A percentile compares a stretch with the other conserved stretches of the same genome.
Evolutionary conservation across 2,888 invertebrate genomes (phyloP).

Genomic region (Dicroscelio sp.): DNA sequence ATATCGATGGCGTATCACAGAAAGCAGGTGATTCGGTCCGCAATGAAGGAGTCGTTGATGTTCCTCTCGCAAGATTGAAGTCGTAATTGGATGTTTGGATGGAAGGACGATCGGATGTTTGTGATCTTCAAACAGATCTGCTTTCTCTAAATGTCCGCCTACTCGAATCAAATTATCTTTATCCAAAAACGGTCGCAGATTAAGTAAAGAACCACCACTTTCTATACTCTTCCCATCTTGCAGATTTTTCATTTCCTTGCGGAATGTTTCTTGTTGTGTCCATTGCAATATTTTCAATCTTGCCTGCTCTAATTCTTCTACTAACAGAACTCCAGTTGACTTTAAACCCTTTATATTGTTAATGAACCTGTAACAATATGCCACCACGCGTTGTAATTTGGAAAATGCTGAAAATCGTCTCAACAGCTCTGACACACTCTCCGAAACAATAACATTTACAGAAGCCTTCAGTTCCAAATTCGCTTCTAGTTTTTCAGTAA

Average conservation of each 20-base stretch:
- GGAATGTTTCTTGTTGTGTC: not conserved
- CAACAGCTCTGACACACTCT: not conserved
- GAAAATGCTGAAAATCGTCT: not conserved
- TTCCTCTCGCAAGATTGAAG: not conserved
- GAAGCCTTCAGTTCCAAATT: not conserved
- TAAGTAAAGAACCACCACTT: not conserved
- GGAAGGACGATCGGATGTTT: not conserved
- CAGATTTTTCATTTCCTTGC: not conserved
- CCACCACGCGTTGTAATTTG: conserved; percentile 18
- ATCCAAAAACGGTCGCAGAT: conserved; percentile 8
- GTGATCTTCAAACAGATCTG: not conserved
- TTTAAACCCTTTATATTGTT: not conserved
- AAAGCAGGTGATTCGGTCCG: not conserved
- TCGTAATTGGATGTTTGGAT: conserved; percentile 12
- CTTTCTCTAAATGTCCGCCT: conserved; percentile 1
- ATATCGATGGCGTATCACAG: not conserved
- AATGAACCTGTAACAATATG: not conserved
- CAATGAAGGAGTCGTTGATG: not conserved
- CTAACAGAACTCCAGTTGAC: not conserved
- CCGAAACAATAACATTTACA: not conserved
- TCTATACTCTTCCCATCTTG: not conserved
- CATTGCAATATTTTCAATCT: not conserved
- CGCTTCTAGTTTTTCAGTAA: not conserved
- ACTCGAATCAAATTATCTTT: not conserved
- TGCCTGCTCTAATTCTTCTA: not conserved